phyloP scores from a whole-genome alignment of 1,140 invertebrate species.

The Nylanderia fulva region DNA sequence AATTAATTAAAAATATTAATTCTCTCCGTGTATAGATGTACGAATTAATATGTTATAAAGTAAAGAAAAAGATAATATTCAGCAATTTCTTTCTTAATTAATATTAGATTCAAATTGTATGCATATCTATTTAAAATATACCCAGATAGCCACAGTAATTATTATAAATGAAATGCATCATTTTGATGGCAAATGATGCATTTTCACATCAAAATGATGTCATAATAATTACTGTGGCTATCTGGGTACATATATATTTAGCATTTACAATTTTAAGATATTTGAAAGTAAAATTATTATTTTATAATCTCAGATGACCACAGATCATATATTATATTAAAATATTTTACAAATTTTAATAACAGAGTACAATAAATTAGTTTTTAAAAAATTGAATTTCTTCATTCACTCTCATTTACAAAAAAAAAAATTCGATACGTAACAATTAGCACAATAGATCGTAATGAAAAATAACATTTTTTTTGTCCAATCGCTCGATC shows the following conservation, averaged over 20 bases:
- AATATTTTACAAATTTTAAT: neutral
- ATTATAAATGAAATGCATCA: too few relatives aligned
- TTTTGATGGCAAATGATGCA: too few relatives aligned
- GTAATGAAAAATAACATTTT: constrained; percentile 41
- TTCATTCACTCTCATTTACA: neutral
- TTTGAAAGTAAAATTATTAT: neutral
- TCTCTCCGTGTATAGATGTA: too few relatives aligned
- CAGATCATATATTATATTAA: neutral
- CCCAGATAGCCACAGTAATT: too few relatives aligned
- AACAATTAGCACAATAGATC: constrained; percentile 28
- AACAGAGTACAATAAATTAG: constrained; percentile 2
- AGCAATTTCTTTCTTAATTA: neutral
- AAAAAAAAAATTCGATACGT: neutral
- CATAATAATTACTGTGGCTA: too few relatives aligned
- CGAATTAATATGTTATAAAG: too few relatives aligned
- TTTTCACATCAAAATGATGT: too few relatives aligned
- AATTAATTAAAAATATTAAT: too few relatives aligned
- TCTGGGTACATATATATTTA: too few relatives aligned
- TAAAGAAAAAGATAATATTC: too few relatives aligned
- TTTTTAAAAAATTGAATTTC: neutral
- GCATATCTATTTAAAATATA: too few relatives aligned
- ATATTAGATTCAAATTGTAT: neutral
- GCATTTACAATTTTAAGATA: neutral
- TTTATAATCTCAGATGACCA: neutral
- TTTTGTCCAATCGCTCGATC: neutral